These are phyloP conservation scores for Lathronympha strigana DNA, from an alignment of 2,888 invertebrate species.

Conservation along the genomic window DNA sequence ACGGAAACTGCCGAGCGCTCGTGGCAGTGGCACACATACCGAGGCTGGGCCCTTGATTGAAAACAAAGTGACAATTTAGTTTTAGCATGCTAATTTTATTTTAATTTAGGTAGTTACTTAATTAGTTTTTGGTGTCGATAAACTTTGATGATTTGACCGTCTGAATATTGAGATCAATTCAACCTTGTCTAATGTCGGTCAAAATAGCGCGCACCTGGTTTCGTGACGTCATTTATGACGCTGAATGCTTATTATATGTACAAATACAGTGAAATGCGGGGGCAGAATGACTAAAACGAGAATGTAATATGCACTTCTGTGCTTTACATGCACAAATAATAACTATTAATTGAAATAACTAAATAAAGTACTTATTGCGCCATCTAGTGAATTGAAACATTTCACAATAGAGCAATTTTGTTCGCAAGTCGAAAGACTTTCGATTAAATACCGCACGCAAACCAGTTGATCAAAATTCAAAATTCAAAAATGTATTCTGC, in stretches of 20 bases:
- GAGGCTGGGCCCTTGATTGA: conserved; percentile 42
- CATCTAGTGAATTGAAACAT: no score
- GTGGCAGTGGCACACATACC: conserved; percentile 61
- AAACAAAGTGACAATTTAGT: conserved; percentile 41
- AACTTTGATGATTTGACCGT: background rate
- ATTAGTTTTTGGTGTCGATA: background rate
- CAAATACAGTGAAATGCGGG: background rate
- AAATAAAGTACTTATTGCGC: no score
- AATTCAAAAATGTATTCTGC: no score
- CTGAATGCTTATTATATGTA: background rate
- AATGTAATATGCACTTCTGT: background rate
- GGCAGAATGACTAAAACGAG: background rate
- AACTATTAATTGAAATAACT: no score
- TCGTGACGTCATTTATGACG: background rate
- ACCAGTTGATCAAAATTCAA: no score
- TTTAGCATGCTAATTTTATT: conserved; percentile 35
- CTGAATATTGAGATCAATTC: background rate
- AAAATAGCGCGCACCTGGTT: conserved; percentile 6
- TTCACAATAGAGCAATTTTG: no score
- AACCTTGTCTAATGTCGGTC: conserved; percentile 2
- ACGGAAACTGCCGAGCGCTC: conserved; percentile 65
- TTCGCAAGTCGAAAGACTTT: no score
- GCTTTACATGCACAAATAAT: background rate
- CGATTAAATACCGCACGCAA: no score
- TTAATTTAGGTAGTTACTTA: background rate